Evolutionary conservation across 2,888 invertebrate genomes (phyloP).

Genomic region (Chaitophorus viminalis): DNA sequence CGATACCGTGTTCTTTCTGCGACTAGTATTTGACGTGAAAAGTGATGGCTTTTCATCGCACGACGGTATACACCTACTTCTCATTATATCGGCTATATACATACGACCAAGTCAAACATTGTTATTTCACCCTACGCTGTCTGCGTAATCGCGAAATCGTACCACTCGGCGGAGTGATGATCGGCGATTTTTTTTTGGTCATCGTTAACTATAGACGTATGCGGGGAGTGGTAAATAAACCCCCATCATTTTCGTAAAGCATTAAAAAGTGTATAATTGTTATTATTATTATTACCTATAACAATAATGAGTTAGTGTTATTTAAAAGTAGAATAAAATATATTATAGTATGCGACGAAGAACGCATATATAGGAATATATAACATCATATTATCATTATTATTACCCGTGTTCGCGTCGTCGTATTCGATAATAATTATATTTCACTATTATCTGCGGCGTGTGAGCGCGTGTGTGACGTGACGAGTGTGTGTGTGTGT

Average conservation of each 20-base stretch:
- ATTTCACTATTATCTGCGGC: conserved; percentile 20
- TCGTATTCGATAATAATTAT: conserved; percentile 5
- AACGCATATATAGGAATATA: not conserved
- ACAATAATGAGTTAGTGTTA: not conserved
- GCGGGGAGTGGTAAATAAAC: not conserved
- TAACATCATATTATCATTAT: not conserved
- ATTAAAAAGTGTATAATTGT: not conserved
- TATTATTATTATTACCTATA: not conserved
- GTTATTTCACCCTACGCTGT: too few species aligned
- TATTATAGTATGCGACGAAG: not conserved
- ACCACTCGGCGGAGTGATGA: not conserved
- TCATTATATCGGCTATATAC: too few species aligned
- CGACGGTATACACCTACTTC: too few species aligned
- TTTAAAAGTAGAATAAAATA: not conserved
- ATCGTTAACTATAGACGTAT: not conserved
- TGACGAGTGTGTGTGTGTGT: not conserved
- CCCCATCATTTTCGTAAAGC: not conserved
- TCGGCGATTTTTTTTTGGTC: not conserved
- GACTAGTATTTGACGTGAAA: too few species aligned
- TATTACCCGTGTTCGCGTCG: not conserved
- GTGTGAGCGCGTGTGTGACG: not conserved
- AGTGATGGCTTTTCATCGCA: too few species aligned
- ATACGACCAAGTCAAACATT: too few species aligned
- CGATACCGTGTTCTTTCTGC: too few species aligned
- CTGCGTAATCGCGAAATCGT: too few species aligned